phyloP scores from a whole-genome alignment of 92 coral and sea anemone genomes.

The Porites divaricata region DNA sequence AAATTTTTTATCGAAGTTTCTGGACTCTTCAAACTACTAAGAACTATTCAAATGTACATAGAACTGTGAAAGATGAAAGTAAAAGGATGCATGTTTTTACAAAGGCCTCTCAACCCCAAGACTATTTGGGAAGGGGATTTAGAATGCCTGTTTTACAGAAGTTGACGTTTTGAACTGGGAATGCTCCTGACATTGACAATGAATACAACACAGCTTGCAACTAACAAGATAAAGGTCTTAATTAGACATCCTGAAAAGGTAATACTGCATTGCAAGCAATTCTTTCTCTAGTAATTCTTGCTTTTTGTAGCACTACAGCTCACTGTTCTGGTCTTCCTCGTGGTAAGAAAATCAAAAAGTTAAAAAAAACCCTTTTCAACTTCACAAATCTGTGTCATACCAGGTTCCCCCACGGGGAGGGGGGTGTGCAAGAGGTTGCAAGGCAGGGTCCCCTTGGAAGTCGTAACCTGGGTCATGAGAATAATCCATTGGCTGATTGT shows the following conservation, averaged over 20 bases:
- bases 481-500: slow-evolving; percentile 78
- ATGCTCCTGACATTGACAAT: not conserved
- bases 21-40: not conserved
- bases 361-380: not conserved
- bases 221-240: not conserved
- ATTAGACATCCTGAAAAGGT: not conserved
- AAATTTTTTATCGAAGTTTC: not conserved
- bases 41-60: not conserved
- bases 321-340: not conserved
- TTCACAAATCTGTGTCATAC: slow-evolving; percentile 89
- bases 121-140: no score
- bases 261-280: no score
- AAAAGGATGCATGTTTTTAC: not conserved
- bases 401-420: slow-evolving; percentile 85
- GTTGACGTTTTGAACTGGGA: not conserved
- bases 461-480: slow-evolving; percentile 76
- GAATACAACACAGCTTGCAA: not conserved
- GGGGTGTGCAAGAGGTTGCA: slow-evolving; percentile 84
- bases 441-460: slow-evolving; percentile 73
- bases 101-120: not conserved
- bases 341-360: not conserved
- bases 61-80: not conserved
- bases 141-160: not conserved
- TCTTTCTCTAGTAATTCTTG: not conserved
- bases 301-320: not conserved